These are phyloP conservation scores for Naso thynnoides DNA, from an alignment of 2,797 vertebrate species.

Conservation along the genomic window DNA sequence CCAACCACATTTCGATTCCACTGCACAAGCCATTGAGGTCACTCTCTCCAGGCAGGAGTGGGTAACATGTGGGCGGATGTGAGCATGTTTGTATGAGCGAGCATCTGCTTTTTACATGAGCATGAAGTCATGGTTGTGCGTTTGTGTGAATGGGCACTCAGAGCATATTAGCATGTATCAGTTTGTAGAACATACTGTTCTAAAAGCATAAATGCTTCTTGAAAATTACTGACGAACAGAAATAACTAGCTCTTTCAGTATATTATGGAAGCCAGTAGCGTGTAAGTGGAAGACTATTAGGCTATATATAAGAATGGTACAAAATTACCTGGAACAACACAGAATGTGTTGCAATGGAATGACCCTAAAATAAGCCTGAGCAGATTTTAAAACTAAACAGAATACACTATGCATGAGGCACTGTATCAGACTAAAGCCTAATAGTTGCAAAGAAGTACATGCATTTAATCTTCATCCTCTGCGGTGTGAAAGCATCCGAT, in stretches of 20 bases:
- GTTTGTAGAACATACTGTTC: slow-evolving; percentile 22
- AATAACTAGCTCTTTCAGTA: background rate
- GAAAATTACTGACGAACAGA: slow-evolving; percentile 17
- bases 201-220: background rate
- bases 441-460: background rate
- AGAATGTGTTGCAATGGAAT: slow-evolving; percentile 9
- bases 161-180: background rate
- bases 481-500: too few relatives aligned
- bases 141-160: slow-evolving; percentile 17
- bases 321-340: slow-evolving; percentile 17
- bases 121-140: slow-evolving; percentile 15
- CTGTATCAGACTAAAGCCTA: background rate
- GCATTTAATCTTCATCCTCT: too few relatives aligned
- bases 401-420: background rate
- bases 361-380: background rate
- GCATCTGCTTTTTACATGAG: slow-evolving; percentile 6
- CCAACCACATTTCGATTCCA: slow-evolving; percentile 5
- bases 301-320: background rate
- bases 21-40: slow-evolving; percentile 14
- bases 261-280: background rate
- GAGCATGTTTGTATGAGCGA: background rate
- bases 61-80: slow-evolving; percentile 19
- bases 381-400: background rate
- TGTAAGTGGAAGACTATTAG: background rate
- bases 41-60: slow-evolving; percentile 2